phyloP scores from a whole-genome alignment of 2,113 vertebrate species.

The Mirounga angustirostris region DNA sequence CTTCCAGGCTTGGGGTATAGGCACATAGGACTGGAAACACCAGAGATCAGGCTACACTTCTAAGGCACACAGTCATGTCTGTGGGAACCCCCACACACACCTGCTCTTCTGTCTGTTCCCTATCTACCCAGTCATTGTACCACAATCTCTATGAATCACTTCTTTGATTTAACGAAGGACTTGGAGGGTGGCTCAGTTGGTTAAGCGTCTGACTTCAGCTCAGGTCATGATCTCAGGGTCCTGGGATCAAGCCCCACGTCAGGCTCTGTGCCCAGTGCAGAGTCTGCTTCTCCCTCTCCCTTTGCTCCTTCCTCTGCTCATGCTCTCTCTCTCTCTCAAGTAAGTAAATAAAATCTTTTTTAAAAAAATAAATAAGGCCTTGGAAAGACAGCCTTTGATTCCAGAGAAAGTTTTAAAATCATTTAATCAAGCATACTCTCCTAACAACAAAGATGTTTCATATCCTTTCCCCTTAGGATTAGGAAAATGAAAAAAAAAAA shows the following conservation, averaged over 20 bases:
- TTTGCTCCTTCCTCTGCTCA: neutral
- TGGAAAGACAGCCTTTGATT: neutral
- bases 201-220: neutral
- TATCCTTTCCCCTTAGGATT: neutral
- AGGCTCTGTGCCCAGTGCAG: neutral
- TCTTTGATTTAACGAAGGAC: neutral
- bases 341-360: neutral
- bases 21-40: neutral
- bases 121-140: neutral
- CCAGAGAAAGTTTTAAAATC: neutral
- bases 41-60: neutral
- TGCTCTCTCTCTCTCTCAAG: neutral
- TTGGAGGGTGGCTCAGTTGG: neutral
- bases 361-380: neutral
- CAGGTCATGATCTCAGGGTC: neutral
- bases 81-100: neutral
- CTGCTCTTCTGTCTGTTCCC: neutral
- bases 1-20: neutral
- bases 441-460: neutral
- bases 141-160: neutral
- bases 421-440: neutral
- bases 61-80: neutral
- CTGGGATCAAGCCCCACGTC: neutral
- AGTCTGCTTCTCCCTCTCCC: neutral
- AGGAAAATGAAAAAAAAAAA: neutral